These are phyloP conservation scores for Porites divaricata DNA, from an alignment of 92 coral and sea anemone species.

Conservation along the genomic window DNA sequence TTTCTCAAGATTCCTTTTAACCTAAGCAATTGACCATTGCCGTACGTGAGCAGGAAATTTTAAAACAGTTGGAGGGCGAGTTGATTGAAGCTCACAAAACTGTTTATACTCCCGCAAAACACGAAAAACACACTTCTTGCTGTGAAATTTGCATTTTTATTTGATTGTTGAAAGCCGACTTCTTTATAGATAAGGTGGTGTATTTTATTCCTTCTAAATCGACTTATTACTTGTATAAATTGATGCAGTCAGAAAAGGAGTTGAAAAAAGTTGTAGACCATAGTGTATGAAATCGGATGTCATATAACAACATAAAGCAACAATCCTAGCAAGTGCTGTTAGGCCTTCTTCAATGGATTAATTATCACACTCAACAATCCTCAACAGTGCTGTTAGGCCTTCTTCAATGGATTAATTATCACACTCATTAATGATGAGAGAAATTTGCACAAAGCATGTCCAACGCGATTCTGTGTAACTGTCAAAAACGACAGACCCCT, in stretches of 20 bases:
- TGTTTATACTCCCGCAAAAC: not conserved
- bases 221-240: not conserved
- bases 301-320: not conserved
- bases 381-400: not conserved
- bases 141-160: slow-evolving; percentile 18
- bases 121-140: slow-evolving; percentile 14
- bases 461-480: not conserved
- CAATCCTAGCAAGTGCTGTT: not conserved
- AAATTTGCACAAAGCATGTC: not conserved
- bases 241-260: not conserved
- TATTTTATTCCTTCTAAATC: not conserved
- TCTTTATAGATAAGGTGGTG: not conserved
- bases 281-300: not conserved
- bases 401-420: not conserved
- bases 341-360: not conserved
- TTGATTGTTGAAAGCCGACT: not conserved
- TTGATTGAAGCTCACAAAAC: not conserved
- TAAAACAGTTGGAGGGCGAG: not conserved
- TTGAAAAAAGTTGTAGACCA: not conserved
- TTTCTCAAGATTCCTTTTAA: not conserved
- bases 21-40: not conserved
- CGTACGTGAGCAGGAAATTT: not conserved
- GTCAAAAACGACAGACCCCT: not conserved
- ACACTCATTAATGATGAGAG: not conserved
- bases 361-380: not conserved